Base-by-base conservation (phyloP, 2,113 vertebrate genomes). In the Galemys pyrenaicus region DNA sequence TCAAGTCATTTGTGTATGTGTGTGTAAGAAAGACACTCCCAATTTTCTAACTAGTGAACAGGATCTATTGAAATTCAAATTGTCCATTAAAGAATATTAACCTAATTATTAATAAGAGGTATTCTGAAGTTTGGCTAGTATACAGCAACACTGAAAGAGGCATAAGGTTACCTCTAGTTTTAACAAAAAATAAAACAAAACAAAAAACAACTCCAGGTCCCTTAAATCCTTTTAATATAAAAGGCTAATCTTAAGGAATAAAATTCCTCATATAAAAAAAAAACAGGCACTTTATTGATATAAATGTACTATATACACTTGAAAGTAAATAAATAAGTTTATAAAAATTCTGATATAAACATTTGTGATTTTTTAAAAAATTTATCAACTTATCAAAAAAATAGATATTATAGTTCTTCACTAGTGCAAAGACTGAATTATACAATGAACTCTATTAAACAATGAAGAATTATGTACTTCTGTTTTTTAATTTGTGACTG, bases 201-300 rank as follows among this genome's bases (percentile, higher is more conserved):
- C 5, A 5, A 49, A 49, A 49, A 49, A 54, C 51, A 54, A 97
- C 97, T 96, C 97, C 95, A 84, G 90, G 92, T 97, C 62, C 71
- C 92, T 95, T 97, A 96, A 98, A 95, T 92, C 95, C 98, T 98
- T 98, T 98, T 98, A 98, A 98, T 98, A 97, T 98, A 98, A 98
- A 98, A 98, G 98, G 96, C 84, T 97, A 96, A 88, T 93, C 97
- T 56, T 37, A 96, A 97, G 90, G 93, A 90, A 97, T 97, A 98
- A 98, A 98, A 98, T 92, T 97, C 96, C 98, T 97, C 95, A 97
- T 93, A 97, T 79, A 97, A 97, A 75, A 96, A 98, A 97, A 79
- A 94, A 96, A 98, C 94, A 98, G 96, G 93, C 83, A 97, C 94
- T 98, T 49, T 86, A 97, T 92, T 94, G 54, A 97, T 26, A 97